Evolutionary conservation across 2,797 vertebrate species (phyloP), one percentile per base, ranked within the genome.

Genomic region (Ataeniobius toweri): DNA sequence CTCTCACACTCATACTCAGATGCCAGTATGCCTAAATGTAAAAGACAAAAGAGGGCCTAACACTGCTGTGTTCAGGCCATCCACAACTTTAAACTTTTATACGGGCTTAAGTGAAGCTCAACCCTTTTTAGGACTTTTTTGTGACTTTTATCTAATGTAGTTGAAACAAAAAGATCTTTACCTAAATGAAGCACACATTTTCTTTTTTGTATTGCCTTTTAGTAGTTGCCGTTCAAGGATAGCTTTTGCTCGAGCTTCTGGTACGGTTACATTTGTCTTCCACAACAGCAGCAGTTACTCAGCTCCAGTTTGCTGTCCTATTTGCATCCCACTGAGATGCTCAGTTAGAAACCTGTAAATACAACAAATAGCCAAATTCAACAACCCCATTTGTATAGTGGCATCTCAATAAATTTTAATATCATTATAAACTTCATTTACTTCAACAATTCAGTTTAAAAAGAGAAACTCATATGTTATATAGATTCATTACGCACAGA

Each of bases 31-130:
- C 59, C 53, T 46, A 16, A 83, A 75, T 75, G 77, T 80, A 78
- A 83, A 74, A 65, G 74, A 74, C 3, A 69, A 79, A 31, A 5
- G 2, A 8, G 10, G 2, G 28, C 13, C 58, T 65, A 69, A 74
- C 81, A 73, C 86, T 41, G 85, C 73, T 83, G 58, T 78, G 58
- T 51, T 73, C 28, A 20, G 71, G 68, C 77, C 73, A 48, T 78
- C 81, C 80, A 85, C 77, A 46, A 26, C 71, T 53, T 71, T 74
- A 73, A 84, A 83, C 63, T 83, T 84, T 89, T 85, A 85, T 82
- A 56, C 77, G 58, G 0, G 10, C 68, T 71, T 65, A 59, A 86
- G 74, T 20, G n/a, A 51, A 80, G 53, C 86, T 84, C 65, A 61
- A 59, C 71, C 80, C 73, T 71, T 31, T 77, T 87, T 86, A 48